phyloP scores from a whole-genome alignment of 2,888 invertebrate species.

The Meiosimyza platycephala region DNA sequence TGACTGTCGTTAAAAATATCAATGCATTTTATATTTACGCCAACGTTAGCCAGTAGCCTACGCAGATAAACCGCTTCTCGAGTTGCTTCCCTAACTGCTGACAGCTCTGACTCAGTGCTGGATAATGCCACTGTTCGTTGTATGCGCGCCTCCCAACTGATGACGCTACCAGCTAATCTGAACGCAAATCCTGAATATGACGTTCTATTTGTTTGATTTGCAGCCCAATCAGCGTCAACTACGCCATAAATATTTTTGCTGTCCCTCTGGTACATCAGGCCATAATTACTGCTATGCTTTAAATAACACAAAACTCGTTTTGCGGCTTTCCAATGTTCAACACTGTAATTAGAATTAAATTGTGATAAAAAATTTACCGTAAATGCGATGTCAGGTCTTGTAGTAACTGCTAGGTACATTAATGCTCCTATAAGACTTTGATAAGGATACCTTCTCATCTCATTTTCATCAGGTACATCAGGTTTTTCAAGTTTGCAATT shows the following conservation, averaged over 20 bases:
- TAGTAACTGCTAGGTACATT: slow-evolving; percentile 43
- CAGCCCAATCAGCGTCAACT: slow-evolving; percentile 46
- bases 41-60: slow-evolving; percentile 36
- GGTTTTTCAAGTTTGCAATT: slow-evolving; percentile 23
- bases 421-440: slow-evolving; percentile 45
- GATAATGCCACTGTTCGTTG: slow-evolving; percentile 42
- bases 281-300: slow-evolving; percentile 37
- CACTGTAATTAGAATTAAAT: slow-evolving; percentile 40
- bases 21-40: slow-evolving; percentile 23
- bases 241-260: slow-evolving; percentile 34
- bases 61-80: slow-evolving; percentile 42
- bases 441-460: slow-evolving; percentile 39
- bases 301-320: slow-evolving; percentile 43
- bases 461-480: background rate
- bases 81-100: slow-evolving; percentile 41
- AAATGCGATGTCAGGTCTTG: slow-evolving; percentile 41
- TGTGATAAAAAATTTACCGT: slow-evolving; percentile 43
- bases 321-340: slow-evolving; percentile 45
- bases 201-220: slow-evolving; percentile 36
- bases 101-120: slow-evolving; percentile 31
- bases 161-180: slow-evolving; percentile 36
- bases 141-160: slow-evolving; percentile 46
- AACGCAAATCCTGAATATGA: slow-evolving; percentile 46
- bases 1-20: slow-evolving; percentile 32
- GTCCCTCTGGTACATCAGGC: slow-evolving; percentile 36